Conservation (phyloP, 37 sponge, comb jelly and placozoan species). For the Ephydatia muelleri region DNA sequence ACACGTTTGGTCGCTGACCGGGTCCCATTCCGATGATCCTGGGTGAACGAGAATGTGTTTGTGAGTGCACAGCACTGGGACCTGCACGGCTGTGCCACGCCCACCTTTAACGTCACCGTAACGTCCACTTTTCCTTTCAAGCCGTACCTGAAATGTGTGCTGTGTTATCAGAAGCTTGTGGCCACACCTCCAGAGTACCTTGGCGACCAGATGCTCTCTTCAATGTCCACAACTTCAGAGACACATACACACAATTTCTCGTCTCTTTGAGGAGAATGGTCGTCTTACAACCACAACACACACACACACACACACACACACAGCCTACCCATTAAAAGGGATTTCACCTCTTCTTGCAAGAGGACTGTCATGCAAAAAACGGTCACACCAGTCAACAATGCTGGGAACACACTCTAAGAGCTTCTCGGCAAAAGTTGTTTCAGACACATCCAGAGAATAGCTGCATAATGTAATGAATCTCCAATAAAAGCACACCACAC, state of each 20-base stretch:
- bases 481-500: no score
- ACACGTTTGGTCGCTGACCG: not conserved
- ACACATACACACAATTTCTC: slow-evolving; percentile 48
- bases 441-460: slow-evolving; percentile 58
- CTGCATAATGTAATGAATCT: no score
- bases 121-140: slow-evolving; percentile 97
- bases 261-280: not conserved
- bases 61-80: not conserved
- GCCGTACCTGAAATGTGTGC: no score
- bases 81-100: not conserved
- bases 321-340: slow-evolving; percentile 63
- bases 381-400: slow-evolving; percentile 55
- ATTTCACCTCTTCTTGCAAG: slow-evolving; percentile 46
- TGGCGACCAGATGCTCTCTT: slow-evolving; percentile 98
- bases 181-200: slow-evolving; percentile 33
- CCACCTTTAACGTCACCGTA: slow-evolving; percentile 79
- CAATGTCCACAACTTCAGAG: slow-evolving; percentile 85
- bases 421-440: slow-evolving; percentile 19
- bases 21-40: not conserved
- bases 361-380: slow-evolving; percentile 35
- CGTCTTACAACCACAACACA: not conserved
- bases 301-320: not conserved
- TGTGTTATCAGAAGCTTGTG: no score
- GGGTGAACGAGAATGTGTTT: not conserved
- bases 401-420: slow-evolving; percentile 13